Base-by-base conservation (phyloP, 2,113 vertebrate genomes). In the Eclectus roratus region DNA sequence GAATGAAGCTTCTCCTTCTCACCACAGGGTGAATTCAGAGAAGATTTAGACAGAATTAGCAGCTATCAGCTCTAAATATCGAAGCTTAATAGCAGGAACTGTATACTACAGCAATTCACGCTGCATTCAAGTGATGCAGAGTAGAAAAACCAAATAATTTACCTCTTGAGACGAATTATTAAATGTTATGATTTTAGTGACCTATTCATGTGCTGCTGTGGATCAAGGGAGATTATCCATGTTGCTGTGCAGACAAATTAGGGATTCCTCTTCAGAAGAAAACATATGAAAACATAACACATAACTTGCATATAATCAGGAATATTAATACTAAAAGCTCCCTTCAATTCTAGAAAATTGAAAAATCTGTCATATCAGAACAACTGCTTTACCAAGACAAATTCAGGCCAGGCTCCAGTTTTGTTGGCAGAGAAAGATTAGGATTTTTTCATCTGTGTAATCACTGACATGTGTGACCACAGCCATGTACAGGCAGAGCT, bases 131-230 rank as follows among this genome's bases (percentile, higher is more conserved):
- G 53, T 33, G 43, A 88, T 55, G n/a, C 44, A 41, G 63, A 88
- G 76, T 63, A 79, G 39, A 93, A 71, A 95, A 69, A 56, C 44
- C 82, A 92, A 82, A 33, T 94, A 53, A 87, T 77, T 93, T 95
- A 81, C 87, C 80, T 96, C 94, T 91, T 78, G 70, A 94, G 88
- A 90, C 76, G 88, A 96, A 96, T 90, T 88, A 92, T 94, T 94
- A 71, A 91, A 65, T 8, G 28, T 88, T 87, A 61, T 92, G 39
- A 29, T 68, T 91, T 70, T 56, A 84, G 66, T 92, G 88, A 92
- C 76, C 91, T 93, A 63, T 85, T 88, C 66, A 31, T 44, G 18
- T 21, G 39, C 61, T 89, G 63, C 74, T 29, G 2, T 24, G 73
- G 85, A 94, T 85, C 82, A 78, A 92, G 74, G 76, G 73, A 92